Base-by-base conservation (phyloP, 1,140 invertebrate genomes). In the Triops cancriformis region DNA sequence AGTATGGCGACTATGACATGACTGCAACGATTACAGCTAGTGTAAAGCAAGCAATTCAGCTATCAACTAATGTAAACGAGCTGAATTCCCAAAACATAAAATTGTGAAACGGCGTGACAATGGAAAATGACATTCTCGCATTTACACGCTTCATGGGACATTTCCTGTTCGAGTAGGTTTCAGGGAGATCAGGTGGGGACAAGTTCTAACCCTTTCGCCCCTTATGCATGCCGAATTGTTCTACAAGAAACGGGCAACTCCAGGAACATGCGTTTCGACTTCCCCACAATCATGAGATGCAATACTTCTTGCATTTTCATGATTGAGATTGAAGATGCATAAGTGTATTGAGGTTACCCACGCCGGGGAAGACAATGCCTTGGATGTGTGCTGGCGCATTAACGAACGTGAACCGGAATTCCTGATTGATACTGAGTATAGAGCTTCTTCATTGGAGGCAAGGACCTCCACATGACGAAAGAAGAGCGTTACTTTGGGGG, bases 91-190 rank as follows among this genome's bases (percentile, higher is more conserved):
- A 7, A 4, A 37, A 7, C 2, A 37, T 2, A 7, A 37, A 37
- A 2, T 37, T 37, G 7, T 18, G 51, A 64, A 64, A 64, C 14
- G 51, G 3, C 51, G 51, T 18, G 2, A 64, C 6, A 23, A 14
- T 12, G 23, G 18, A 64, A 64, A 64, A 18, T 14, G 51, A 7
- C 51, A 64, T 64, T 64, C 23, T 23, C 51, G 18, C 51, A 10
- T 64, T 64, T 64, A 64, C 51, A 64, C 51, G 51, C 51, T 64
- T 64, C 51, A 64, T 9, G 51, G 51, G 51, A 64, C 51, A 64
- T 64, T 64, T 64, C 51, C 51, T 64, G 51, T 64, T 64, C 6
- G 18, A 64, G 18, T 64, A 6, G 51, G 51, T 64, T 64, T 64
- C 2, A 64, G 23, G 23, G 51, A 37, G 14, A 64, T 64, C 51